Conservation (phyloP, 1,140 invertebrate species). For the Phortica variegata region DNA sequence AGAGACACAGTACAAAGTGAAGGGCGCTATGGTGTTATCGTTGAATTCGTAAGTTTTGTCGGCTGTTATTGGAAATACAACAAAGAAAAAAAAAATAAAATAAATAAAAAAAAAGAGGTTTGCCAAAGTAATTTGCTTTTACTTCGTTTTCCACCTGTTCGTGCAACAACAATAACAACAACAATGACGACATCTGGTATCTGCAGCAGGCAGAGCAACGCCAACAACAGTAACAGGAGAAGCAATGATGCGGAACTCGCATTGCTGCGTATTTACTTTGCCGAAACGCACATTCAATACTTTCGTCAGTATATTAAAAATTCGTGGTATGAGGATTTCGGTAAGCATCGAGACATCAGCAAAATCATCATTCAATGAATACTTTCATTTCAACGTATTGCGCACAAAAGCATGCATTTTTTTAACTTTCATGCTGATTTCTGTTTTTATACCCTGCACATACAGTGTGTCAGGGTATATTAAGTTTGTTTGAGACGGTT, state of each 20-base stretch:
- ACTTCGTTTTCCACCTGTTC: background rate
- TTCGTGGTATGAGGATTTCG: conserved; percentile 46
- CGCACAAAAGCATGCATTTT: background rate
- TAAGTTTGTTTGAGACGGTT: no score
- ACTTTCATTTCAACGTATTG: background rate
- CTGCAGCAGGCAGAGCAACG: no score
- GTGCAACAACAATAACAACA: conserved; percentile 21
- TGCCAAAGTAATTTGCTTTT: no score
- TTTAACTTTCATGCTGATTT: no score
- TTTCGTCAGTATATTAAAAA: conserved; percentile 51
- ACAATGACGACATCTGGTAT: conserved; percentile 3
- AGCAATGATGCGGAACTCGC: conserved; percentile 28
- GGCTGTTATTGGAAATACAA: no score
- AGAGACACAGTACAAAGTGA: conserved; percentile 35
- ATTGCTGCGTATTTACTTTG: conserved; percentile 45
- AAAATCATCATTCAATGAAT: background rate
- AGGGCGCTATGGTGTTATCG: conserved; percentile 31
- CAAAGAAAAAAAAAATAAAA: no score
- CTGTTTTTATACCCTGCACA: no score
- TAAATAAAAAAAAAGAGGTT: no score
- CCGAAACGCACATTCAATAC: conserved; percentile 51
- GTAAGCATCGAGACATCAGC: conserved; percentile 28
- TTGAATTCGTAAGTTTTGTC: conserved; percentile 15
- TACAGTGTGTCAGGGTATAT: no score
- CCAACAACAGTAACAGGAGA: conserved; percentile 7